phyloP scores from a whole-genome alignment of 1,140 invertebrate species.

The Drosophila ohnishii region DNA sequence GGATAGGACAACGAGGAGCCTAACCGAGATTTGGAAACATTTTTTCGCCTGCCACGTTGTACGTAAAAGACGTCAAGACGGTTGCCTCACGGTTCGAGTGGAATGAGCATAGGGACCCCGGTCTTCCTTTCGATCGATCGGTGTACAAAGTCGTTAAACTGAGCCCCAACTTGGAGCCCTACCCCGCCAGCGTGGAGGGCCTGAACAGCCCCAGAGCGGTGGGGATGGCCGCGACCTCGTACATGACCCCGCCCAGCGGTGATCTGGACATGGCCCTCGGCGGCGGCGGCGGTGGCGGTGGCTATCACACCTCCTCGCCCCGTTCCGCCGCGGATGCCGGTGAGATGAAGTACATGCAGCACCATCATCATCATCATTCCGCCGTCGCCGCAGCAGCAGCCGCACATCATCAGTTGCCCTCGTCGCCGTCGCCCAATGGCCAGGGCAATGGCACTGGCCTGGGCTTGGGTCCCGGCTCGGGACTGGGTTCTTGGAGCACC shows the following conservation, averaged over 20 bases:
- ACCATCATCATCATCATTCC: conserved; percentile 89
- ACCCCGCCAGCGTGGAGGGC: conserved; percentile 84
- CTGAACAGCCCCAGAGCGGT: conserved; percentile 83
- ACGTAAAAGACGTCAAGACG: conserved; percentile 82
- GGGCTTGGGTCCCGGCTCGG: conserved; percentile 84
- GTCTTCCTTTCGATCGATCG: conserved; percentile 83
- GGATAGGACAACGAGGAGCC: conserved; percentile 2
- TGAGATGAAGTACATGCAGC: conserved; percentile 97
- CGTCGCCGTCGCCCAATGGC: conserved; percentile 85
- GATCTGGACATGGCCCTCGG: conserved; percentile 90
- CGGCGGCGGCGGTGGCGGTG: conserved; percentile 88
- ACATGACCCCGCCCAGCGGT: conserved; percentile 90
- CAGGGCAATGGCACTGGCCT: conserved; percentile 71
- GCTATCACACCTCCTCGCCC: conserved; percentile 89
- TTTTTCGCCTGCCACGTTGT: conserved; percentile 74
- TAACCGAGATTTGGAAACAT: conserved; percentile 28
- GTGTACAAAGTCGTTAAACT: conserved; percentile 83
- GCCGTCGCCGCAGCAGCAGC: conserved; percentile 85
- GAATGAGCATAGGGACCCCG: conserved; percentile 83
- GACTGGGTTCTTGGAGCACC: conserved; percentile 89
- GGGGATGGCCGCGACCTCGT: conserved; percentile 93
- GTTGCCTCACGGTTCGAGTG: conserved; percentile 83
- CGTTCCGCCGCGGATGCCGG: conserved; percentile 90
- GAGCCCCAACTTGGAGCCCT: conserved; percentile 84
- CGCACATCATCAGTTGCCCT: conserved; percentile 87